Evolutionary conservation across 2,113 vertebrate genomes (phyloP).

Genomic region (Xyliphius kryptos): DNA sequence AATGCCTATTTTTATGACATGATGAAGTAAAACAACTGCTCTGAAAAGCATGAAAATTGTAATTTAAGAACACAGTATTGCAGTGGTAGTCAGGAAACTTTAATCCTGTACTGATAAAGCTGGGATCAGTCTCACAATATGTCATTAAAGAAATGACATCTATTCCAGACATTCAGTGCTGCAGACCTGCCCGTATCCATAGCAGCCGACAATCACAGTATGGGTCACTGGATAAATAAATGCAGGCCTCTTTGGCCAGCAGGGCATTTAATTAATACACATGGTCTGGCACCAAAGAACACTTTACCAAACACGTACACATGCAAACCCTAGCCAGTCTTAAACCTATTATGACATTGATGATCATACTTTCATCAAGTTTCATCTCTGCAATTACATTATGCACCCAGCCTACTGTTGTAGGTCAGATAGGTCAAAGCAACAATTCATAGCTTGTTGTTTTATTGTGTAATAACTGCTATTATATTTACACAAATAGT

Average conservation of each 20-base stretch:
- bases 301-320: slow-evolving; percentile 8
- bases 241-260: slow-evolving; percentile 45
- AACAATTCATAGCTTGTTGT: slow-evolving; percentile 13
- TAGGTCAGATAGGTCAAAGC: not conserved
- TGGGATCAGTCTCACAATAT: slow-evolving; percentile 10
- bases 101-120: slow-evolving; percentile 18
- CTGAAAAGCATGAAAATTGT: too few relatives aligned
- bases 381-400: not conserved
- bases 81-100: too few relatives aligned
- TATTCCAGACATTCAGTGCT: slow-evolving; percentile 9
- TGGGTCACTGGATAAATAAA: slow-evolving; percentile 64
- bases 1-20: too few relatives aligned
- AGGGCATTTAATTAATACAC: slow-evolving; percentile 49
- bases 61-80: too few relatives aligned
- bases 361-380: slow-evolving; percentile 1
- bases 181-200: slow-evolving; percentile 55
- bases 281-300: slow-evolving; percentile 20
- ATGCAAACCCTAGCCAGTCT: slow-evolving; percentile 7
- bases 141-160: slow-evolving; percentile 9
- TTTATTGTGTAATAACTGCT: too few relatives aligned
- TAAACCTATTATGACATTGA: slow-evolving; percentile 2
- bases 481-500: too few relatives aligned
- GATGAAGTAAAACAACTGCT: too few relatives aligned
- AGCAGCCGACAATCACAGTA: slow-evolving; percentile 68
- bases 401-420: slow-evolving; percentile 2